A percentile compares a stretch with the other conserved stretches of the same genome.
Conservation (phyloP, 2,888 invertebrate species). For the Strigamia maritima region DNA sequence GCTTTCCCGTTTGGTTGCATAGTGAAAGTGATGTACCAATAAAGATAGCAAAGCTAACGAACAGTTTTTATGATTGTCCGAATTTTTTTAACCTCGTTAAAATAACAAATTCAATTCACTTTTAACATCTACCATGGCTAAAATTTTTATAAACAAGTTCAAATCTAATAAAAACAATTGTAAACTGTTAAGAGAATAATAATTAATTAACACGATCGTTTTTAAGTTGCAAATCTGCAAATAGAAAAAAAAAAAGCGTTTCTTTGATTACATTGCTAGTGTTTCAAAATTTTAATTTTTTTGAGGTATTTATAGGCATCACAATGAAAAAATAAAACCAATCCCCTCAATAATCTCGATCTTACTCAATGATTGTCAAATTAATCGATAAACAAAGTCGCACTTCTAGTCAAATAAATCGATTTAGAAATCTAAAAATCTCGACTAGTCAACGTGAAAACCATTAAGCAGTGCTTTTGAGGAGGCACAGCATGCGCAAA, state of each 20-base stretch:
- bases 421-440: background rate
- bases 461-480: background rate
- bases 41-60: slow-evolving; percentile 28
- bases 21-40: slow-evolving; percentile 28
- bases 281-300: background rate
- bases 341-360: background rate
- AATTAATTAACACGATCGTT: background rate
- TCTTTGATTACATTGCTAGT: slow-evolving; percentile 2
- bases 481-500: background rate
- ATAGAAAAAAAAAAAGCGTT: background rate
- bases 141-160: background rate
- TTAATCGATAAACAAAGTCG: background rate
- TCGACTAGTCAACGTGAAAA: slow-evolving; percentile 15
- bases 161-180: background rate
- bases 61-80: slow-evolving; percentile 24
- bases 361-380: background rate
- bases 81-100: background rate
- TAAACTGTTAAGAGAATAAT: background rate
- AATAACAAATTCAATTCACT: background rate
- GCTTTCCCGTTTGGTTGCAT: slow-evolving; percentile 18
- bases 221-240: background rate
- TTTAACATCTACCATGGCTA: slow-evolving; percentile 3
- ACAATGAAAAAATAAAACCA: background rate
- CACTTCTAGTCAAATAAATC: background rate
- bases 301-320: background rate